phyloP scores from a whole-genome alignment of 2,113 vertebrate genomes.

The Onychostruthus taczanowskii region DNA sequence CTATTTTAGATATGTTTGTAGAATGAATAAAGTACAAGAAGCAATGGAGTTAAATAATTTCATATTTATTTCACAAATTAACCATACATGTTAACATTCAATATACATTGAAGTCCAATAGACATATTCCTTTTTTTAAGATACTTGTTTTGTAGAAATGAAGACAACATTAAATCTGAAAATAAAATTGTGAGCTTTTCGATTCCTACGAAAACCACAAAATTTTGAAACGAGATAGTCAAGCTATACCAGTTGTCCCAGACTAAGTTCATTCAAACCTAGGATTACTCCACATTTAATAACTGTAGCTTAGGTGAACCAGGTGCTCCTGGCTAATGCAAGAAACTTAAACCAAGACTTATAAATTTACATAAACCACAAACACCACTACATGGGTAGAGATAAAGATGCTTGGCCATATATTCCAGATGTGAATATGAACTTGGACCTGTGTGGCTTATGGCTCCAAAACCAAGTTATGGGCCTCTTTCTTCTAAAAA shows the following conservation, averaged over 20 bases:
- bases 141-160: not conserved
- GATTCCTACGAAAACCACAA: not conserved
- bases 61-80: constrained; percentile 66
- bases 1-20: not conserved
- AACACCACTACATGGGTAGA: not conserved
- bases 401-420: not conserved
- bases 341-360: not conserved
- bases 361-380: not conserved
- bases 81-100: constrained; percentile 25
- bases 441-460: not conserved
- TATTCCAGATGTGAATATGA: not conserved
- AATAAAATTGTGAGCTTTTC: not conserved
- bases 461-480: not conserved
- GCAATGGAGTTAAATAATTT: not conserved
- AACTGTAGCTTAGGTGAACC: not conserved
- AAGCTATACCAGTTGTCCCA: not conserved
- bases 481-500: not conserved
- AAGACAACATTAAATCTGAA: not conserved
- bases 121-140: not conserved
- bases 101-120: constrained; percentile 23
- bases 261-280: not conserved
- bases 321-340: not conserved
- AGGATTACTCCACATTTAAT: not conserved
- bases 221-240: not conserved
- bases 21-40: constrained; percentile 14